Base-by-base conservation (phyloP, 2,113 vertebrate species). In the Pagrus major region DNA sequence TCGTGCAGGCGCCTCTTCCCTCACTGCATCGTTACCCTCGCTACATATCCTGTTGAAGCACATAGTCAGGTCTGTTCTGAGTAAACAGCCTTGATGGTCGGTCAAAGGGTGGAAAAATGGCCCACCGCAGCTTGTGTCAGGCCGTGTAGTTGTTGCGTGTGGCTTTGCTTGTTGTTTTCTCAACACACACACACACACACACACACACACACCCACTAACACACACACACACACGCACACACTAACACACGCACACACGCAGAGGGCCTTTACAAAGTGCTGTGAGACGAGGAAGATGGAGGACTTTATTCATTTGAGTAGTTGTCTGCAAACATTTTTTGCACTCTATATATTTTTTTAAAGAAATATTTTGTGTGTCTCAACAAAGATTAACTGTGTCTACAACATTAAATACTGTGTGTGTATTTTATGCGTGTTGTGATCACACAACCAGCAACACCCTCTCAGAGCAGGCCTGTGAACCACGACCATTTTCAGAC, bases 31-130 rank as follows among this genome's bases (percentile, higher is more conserved):
- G 2, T 49, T 4, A n/a, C 52, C 15, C 52, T 55, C 7, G 2
- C 54, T 56, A 10, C 46, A 67, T n/a, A 46, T 46, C 73, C 73
- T 76, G 73, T 76, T 35, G 6, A 75, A 61, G 59, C 35, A 4
- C 29, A 16, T 1, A 2, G 35, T 61, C 59, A 33, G 12, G 33
- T 59, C 21, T 67, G 16, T 56, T 81, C 56, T 58, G 41, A 64
- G 79, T 39, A 47, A 64, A 56, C 56, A 56, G 15, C 27, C 52
- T 47, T 23, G 16, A 44, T 59, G 42, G 52, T 47, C 55, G 33
- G 52, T 66, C 59, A 66, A 20, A 46, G 60, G 31, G 49, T 0
- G 21, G 41, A 64, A 49, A 75, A 63, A 55, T 0, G 2, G 21
- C 46, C 37, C 46, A 33, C 71, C 25, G 0, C 47, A 64, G 46